Percentiles rank a stretch among this genome's conserved stretches.
Conservation (phyloP, 2,797 vertebrate genomes). For the Enteromius argenteus region DNA sequence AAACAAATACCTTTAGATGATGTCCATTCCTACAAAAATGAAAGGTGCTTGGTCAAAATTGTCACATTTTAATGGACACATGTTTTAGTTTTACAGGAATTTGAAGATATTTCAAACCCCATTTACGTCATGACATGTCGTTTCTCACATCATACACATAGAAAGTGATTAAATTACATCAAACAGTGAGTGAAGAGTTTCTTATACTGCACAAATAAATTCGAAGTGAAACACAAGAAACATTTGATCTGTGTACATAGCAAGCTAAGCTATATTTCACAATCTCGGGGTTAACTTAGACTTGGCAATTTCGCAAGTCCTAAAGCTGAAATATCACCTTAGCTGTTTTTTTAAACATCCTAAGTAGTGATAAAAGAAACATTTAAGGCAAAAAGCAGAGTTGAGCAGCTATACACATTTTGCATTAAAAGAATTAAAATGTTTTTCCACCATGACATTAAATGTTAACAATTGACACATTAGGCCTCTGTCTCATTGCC, state of each 20-base stretch:
- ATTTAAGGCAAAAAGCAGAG: constrained; percentile 40
- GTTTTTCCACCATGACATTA: not conserved
- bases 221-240: constrained; percentile 19
- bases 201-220: not conserved
- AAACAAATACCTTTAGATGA: not conserved
- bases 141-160: not conserved
- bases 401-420: constrained; percentile 20
- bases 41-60: not conserved
- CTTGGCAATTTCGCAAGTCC: constrained; percentile 7
- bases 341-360: constrained; percentile 21
- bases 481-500: not conserved
- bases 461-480: not conserved
- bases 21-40: not conserved
- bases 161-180: constrained; percentile 18
- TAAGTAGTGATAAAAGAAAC: constrained; percentile 28
- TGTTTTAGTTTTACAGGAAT: not conserved
- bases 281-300: constrained; percentile 35
- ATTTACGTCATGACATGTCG: not conserved
- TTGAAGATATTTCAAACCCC: not conserved
- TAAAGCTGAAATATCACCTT: constrained; percentile 11
- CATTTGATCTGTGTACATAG: constrained; percentile 28
- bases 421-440: not conserved
- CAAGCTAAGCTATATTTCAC: constrained; percentile 24
- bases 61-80: constrained; percentile 21
- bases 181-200: constrained; percentile 19